Evolutionary conservation across 1,140 invertebrate species (phyloP), one percentile per base, ranked within the genome.

Genomic region (Caenorhabditis tropicalis): DNA sequence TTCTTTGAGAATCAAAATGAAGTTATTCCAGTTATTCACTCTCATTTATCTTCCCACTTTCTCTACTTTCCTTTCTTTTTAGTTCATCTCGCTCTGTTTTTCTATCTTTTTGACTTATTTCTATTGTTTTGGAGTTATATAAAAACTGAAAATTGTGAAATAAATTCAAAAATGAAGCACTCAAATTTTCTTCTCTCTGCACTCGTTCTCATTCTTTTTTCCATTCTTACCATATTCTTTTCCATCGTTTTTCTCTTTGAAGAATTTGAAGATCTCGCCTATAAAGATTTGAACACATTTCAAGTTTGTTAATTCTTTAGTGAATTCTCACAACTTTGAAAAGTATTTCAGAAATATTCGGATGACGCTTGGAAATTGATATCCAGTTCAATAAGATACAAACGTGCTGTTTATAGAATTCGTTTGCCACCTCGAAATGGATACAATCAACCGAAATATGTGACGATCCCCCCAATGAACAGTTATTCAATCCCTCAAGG

Each of bases 281-380:
- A 43, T 43, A n/a, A 31, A 46, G 65, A 74, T 43, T 24, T 74
- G 36, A 46, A 43, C 33, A 74, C 6, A 16, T 74, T 74, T 74
- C 19, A 74, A 24, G 65, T 74, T 70, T 12, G 33, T 70, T 4
- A 2, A n/a, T n/a, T 74, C 19, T 33, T 74, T 1, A 46, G n/a
- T 46, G 24, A 15, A 9, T 36, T 43, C 2, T 24, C 15, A 36
- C n/a, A 10, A 19, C 1, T 43, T 21, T 74, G 24, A 10, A 31
- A n/a, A 24, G 5, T 60, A 27, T 51, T 36, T 46, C 24, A 83
- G 82, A 74, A 48, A 33, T 74, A 74, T 21, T 65, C 60, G 2
- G 51, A 74, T 24, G 82, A 83, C n/a, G 82, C 82, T 0, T 83
- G 82, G 82, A 83, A 74, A 16, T 10, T 51, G 36, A 65, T 83